Conservation (phyloP, 2,888 invertebrate genomes). For the Encarsia formosa region DNA sequence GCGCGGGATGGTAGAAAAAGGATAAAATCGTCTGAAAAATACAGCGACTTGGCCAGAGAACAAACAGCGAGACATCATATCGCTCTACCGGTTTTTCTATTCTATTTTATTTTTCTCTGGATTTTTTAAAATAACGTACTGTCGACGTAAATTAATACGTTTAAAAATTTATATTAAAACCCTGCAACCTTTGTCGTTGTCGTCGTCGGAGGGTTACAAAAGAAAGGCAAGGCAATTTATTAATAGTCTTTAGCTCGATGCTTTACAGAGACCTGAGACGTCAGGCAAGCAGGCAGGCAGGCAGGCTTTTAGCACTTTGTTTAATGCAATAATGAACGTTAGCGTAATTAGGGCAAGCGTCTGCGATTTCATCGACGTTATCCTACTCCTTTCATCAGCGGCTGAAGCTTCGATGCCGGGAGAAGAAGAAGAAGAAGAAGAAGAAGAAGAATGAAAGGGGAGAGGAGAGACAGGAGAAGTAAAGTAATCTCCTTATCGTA, state of each 20-base stretch:
- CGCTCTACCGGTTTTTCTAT: no score
- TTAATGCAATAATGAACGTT: constrained; percentile 26
- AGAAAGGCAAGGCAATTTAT: constrained; percentile 42
- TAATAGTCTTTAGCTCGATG: constrained; percentile 8
- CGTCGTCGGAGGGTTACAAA: constrained; percentile 56
- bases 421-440: no score
- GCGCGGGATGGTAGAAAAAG: no score
- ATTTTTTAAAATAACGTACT: no score
- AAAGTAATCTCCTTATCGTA: constrained; percentile 26
- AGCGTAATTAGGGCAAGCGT: constrained; percentile 20
- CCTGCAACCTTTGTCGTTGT: constrained; percentile 74
- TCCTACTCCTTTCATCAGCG: constrained; percentile 16
- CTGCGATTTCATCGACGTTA: constrained; percentile 22
- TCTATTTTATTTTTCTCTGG: no score
- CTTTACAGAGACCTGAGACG: background rate
- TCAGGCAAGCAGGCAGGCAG: background rate
- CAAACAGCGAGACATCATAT: no score
- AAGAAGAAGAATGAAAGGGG: no score
- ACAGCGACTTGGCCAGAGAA: no score
- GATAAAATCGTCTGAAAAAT: no score
- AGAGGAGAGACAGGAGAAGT: no score
- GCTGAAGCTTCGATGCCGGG: constrained; percentile 9
- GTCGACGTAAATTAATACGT: no score
- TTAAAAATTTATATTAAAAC: no score
- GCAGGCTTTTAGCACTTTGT: constrained; percentile 24